Base-by-base conservation (phyloP, 2,113 vertebrate species). In the Grallaria varia region DNA sequence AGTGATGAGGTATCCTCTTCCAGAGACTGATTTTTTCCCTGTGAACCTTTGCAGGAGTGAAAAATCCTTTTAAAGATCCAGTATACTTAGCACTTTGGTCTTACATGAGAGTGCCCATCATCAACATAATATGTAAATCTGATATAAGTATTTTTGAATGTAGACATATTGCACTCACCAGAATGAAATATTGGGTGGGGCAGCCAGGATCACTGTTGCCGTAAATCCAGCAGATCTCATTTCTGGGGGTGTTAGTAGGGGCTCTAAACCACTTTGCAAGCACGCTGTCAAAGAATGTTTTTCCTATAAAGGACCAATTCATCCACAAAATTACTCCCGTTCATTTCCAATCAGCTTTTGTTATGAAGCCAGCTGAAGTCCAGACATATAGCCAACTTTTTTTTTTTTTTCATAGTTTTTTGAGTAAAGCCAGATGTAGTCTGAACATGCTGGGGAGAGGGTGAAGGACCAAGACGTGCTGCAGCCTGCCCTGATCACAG, bases 11-110 rank as follows among this genome's bases (percentile, higher is more conserved):
- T 49, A 63, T 47, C 30, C 9, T 37, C 13, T 85, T 83, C 31
- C 24, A 64, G 53, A 49, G 2, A 30, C 1, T 0, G 0, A 3
- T 22, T 13, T 25, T 50, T 50, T 49, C 82, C 28, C 72, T 35
- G 9, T 63, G 33, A 64, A 27, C 1, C 5, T 67, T 49, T 60
- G 17, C 8, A 56, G 62, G 3, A 82, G 7, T 39, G n/a, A 42
- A 67, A 59, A 63, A 59, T 63, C 8, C 18, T 71, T 44, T 49
- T 30, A 59, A 69, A 69, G 13, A 12, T 0, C 12, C 6, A 4
- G 2, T 59, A 8, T 18, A 19, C 7, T 18, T 18, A 30, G 3
- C 14, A n/a, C 16, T 66, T 47, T 1, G 1, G 12, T 50, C 16
- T 52, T 45, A 60, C 14, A 2, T 37, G 22, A 40, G 8, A 33